Base-by-base conservation (phyloP, 1,140 invertebrate species). In the Ladona fulva region DNA sequence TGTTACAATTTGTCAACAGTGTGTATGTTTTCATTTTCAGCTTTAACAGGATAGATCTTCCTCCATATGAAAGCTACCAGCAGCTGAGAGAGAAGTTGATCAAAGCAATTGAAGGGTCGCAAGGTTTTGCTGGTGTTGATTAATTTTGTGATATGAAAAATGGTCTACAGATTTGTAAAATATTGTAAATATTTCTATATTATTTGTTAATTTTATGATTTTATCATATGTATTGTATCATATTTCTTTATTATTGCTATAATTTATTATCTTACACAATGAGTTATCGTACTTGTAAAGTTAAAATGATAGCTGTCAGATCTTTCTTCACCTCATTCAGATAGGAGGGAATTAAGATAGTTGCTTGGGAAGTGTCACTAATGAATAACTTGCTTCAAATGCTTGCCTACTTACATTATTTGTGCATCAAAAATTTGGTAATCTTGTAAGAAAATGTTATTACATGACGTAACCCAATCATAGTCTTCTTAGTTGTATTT, bases 101-200 rank as follows among this genome's bases (percentile, higher is more conserved):
- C 81, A 96, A 96, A 86, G 97, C 97, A 78, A 97, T 99, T 83
- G 97, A 99, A 88, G 97, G 97, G 79, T 96, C 95, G 25, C 96
- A 98, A 88, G 96, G 97, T 77, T 99, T 99, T 87, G 95, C 96
- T 80, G 97, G 97, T 79, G 97, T 99, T 80, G 97, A 99, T 90
- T 99, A 94, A 66, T 66, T 52, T 19, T 66, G 52, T 66, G 52
- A 66, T 66, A 66, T 66, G 52, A 66, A 19, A 66, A 37, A 37
- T 37, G 52, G 52, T 16, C 52, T 66, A 66, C n/a, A 19, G 52
- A 66, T 66, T 66, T 66, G 52, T 66, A 66, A 6, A 19, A 66
- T 66, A 66, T 66, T 66, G 52, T 66, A 66, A 66, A 66, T 66
- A 66, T 66, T 66, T 66, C 3, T 66, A 66, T 22, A 66, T 37